Conservation (phyloP, 2,797 vertebrate genomes). For the Cygnus olor region DNA sequence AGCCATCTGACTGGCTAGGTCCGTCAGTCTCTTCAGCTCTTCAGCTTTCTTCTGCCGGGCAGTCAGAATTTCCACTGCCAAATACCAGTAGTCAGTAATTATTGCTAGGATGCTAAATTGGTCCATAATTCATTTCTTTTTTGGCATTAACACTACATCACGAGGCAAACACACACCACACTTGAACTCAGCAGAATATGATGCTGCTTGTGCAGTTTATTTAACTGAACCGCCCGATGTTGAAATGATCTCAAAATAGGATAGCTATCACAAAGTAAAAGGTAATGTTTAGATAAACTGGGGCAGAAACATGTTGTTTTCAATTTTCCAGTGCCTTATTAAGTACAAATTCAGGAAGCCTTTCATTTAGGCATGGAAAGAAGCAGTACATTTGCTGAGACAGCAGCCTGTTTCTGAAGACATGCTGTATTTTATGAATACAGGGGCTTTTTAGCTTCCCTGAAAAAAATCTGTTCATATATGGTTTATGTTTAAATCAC, state of each 20-base stretch:
- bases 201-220: background rate
- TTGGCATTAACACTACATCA: background rate
- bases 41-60: conserved; percentile 83
- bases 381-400: background rate
- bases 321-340: background rate
- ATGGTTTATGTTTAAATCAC: background rate
- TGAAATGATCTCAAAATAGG: background rate
- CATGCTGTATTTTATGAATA: background rate
- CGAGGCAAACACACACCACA: background rate
- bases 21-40: conserved; percentile 81
- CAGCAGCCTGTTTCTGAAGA: conserved; percentile 2
- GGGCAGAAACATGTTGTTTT: background rate
- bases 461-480: background rate
- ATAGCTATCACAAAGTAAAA: background rate
- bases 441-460: background rate
- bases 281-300: background rate
- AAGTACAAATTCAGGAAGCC: background rate
- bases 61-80: conserved; percentile 84
- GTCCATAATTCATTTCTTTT: background rate
- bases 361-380: background rate
- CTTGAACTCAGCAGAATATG: background rate
- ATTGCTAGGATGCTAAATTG: conserved; percentile 16
- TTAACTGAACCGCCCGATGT: background rate
- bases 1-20: conserved; percentile 83
- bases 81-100: conserved; percentile 39